phyloP scores from a whole-genome alignment of 2,888 invertebrate species.

The Blomia tropicalis region DNA sequence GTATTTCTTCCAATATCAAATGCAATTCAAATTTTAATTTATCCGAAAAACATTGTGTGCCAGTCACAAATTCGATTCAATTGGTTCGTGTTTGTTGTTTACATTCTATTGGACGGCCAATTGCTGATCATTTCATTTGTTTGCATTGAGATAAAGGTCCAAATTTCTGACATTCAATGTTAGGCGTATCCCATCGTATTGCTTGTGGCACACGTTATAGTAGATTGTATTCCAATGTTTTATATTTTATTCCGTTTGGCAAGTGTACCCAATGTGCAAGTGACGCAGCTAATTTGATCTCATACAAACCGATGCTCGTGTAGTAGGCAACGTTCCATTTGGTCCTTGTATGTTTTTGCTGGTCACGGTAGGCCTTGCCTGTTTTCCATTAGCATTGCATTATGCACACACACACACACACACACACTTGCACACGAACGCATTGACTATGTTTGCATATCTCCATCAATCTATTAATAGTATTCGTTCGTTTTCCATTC shows the following conservation, averaged over 20 bases:
- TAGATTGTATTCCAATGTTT: not conserved
- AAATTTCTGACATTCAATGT: not conserved
- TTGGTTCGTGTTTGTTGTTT: no score
- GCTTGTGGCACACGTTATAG: not conserved
- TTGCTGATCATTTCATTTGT: no score
- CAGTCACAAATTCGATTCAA: no score
- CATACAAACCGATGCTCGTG: no score
- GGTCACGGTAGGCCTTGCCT: not conserved
- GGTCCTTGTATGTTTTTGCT: not conserved
- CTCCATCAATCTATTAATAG: constrained; percentile 11
- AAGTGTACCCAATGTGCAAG: not conserved
- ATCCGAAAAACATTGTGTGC: no score
- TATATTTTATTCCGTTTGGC: not conserved
- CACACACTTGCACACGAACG: not conserved
- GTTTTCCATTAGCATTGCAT: constrained; percentile 9
- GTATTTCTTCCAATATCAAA: no score
- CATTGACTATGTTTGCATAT: constrained; percentile 15
- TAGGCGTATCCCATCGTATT: not conserved
- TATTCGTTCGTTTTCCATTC: not conserved
- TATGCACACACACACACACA: constrained; percentile 3
- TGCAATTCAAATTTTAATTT: not conserved
- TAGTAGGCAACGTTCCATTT: not conserved
- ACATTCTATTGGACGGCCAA: no score
- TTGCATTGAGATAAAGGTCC: no score
- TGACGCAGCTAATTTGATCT: constrained; percentile 11